Conservation (phyloP, 2,113 vertebrate genomes). For the Anas platyrhynchos region DNA sequence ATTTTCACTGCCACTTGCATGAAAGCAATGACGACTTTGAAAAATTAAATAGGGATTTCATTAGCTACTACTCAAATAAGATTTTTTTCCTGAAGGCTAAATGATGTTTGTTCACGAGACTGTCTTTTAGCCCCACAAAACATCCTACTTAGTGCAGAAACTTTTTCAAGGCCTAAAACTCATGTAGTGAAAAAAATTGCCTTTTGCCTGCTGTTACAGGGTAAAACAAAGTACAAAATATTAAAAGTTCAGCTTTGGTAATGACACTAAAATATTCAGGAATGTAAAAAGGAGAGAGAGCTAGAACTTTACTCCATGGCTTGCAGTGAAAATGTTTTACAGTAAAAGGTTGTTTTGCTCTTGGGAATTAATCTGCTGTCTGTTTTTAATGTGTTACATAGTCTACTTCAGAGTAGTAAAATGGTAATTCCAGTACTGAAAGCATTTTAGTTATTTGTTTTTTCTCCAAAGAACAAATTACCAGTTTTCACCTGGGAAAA, state of each 20-base stretch:
- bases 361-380: slow-evolving; percentile 54
- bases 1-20: neutral
- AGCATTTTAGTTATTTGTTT: slow-evolving; percentile 68
- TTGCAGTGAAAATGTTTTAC: slow-evolving; percentile 62
- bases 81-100: neutral
- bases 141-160: neutral
- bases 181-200: neutral
- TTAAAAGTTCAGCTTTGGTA: slow-evolving; percentile 33
- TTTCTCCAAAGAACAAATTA: slow-evolving; percentile 69
- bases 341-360: slow-evolving; percentile 67
- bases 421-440: slow-evolving; percentile 56
- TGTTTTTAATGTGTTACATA: slow-evolving; percentile 64
- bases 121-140: slow-evolving; percentile 12
- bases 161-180: slow-evolving; percentile 2
- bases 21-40: slow-evolving; percentile 2
- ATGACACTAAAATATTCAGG: slow-evolving; percentile 64
- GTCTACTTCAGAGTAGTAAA: slow-evolving; percentile 43
- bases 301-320: slow-evolving; percentile 41
- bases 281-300: neutral
- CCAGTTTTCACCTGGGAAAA: slow-evolving; percentile 47
- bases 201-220: slow-evolving; percentile 26
- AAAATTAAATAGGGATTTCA: neutral
- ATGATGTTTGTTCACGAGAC: neutral
- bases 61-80: neutral
- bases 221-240: slow-evolving; percentile 30